Evolutionary conservation across 2,888 invertebrate species (phyloP), one percentile per base, ranked within the genome.

Genomic region (Miltochrista miniata): DNA sequence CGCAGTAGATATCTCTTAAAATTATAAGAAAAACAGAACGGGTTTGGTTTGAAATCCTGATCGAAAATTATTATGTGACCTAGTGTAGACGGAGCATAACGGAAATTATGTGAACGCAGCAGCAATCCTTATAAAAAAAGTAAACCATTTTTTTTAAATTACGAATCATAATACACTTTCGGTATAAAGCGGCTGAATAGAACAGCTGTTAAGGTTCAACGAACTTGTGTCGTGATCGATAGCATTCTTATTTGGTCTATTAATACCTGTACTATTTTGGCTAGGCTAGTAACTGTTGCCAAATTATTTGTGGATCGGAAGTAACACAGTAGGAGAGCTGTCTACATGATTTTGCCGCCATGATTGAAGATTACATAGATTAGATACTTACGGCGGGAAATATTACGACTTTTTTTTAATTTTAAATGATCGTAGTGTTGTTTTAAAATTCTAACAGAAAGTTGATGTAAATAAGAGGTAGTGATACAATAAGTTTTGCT

Each of bases 231-330:
- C 62, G 65, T 62, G 71, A 83, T 83, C 75, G 78, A 82, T 83
- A 75, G 74, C 80, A 74, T 74, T 76, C 64, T 68, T 67, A 73
- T 75, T 76, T 78, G 68, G 69, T 71, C 73, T 87, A 84, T 75
- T 86, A 75, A 79, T 83, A 85, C 61, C 34, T 49, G 53, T 48
- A 64, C 74, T 81, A 83, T 86, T 82, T 75, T 68, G 55, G 71
- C 62, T 24, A 24, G 53, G n/a, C n/a, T n/a, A 74, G 74, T 67
- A 62, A 68, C 60, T 70, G 72, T 71, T 83, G 88, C 88, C 87
- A 89, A 87, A 85, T 75, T 83, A 84, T 89, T 67, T 73, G 65
- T 74, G 70, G 64, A 74, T 83, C 85, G 87, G 87, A 87, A 87
- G 83, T 81, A 67, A 50, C 45, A 48, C 46, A 52, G 57, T 56